A percentile compares a stretch with the other conserved stretches of the same genome.
Evolutionary conservation across 2,797 vertebrate species (phyloP).

Genomic region (Hafferia zeledoni): DNA sequence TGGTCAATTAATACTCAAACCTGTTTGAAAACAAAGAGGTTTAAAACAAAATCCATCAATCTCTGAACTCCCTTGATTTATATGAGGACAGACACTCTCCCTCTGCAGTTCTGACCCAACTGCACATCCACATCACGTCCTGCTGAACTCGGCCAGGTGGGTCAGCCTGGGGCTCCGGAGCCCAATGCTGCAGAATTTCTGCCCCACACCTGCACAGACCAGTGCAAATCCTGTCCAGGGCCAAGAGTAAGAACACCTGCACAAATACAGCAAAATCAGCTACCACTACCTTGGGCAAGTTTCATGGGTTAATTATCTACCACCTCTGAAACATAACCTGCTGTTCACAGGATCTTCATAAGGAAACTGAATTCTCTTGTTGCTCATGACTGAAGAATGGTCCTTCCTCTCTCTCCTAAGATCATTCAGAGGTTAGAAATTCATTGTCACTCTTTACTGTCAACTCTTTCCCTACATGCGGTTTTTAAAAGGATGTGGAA

Average conservation of each 20-base stretch:
- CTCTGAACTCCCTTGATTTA: not conserved
- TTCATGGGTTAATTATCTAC: not conserved
- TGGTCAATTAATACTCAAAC: not conserved
- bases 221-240: not conserved
- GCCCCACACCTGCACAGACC: not conserved
- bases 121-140: not conserved
- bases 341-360: not conserved
- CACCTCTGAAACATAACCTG: not conserved
- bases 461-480: not conserved
- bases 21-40: not conserved
- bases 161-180: not conserved
- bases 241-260: not conserved
- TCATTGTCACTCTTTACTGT: not conserved
- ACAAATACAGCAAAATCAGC: not conserved
- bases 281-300: not conserved
- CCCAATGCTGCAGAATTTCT: not conserved
- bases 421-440: not conserved
- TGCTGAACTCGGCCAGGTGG: accelerated
- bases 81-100: not conserved
- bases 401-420: not conserved
- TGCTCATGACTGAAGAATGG: not conserved
- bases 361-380: not conserved
- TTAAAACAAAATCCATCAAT: not conserved
- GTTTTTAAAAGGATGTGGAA: not conserved
- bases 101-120: not conserved